Evolutionary conservation across 1,140 invertebrate species (phyloP).

Genomic region (Aphidius ervi): DNA sequence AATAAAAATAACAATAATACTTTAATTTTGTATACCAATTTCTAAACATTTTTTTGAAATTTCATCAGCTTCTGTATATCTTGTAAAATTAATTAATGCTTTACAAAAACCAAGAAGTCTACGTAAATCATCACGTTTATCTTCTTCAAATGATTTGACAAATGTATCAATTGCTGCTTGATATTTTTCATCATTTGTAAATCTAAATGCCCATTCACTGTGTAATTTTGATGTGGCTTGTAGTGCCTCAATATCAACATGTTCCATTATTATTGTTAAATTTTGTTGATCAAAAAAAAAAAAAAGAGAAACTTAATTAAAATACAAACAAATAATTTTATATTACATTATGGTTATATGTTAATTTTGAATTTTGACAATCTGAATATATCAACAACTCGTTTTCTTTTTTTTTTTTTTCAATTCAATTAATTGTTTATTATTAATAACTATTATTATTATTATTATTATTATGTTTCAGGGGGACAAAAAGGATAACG

Average conservation of each 20-base stretch:
- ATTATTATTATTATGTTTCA: too few relatives aligned
- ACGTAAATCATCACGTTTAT: slow-evolving; percentile 28
- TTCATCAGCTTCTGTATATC: slow-evolving; percentile 29
- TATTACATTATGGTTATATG: too few relatives aligned
- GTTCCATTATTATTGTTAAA: slow-evolving; percentile 12
- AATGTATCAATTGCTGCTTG: slow-evolving; percentile 32
- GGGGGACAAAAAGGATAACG: too few relatives aligned
- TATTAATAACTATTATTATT: neutral
- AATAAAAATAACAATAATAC: neutral
- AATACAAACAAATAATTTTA: too few relatives aligned
- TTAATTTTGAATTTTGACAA: neutral
- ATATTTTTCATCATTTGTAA: slow-evolving; percentile 27
- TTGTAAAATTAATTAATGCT: slow-evolving; percentile 27
- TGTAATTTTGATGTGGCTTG: slow-evolving; percentile 32
- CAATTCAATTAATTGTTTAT: neutral
- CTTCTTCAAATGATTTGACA: slow-evolving; percentile 28
- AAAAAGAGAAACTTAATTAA: too few relatives aligned
- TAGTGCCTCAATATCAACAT: slow-evolving; percentile 21
- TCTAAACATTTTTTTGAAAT: slow-evolving; percentile 32
- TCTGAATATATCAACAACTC: slow-evolving; percentile 3
- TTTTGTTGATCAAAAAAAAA: neutral
- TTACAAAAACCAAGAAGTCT: slow-evolving; percentile 33
- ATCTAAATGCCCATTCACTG: slow-evolving; percentile 39
- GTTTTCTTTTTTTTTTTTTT: slow-evolving; percentile 11
- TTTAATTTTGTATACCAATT: slow-evolving; percentile 29